These are phyloP conservation scores for Stenchaetothrips biformis DNA, from an alignment of 2,888 invertebrate genomes.

Conservation along the genomic window DNA sequence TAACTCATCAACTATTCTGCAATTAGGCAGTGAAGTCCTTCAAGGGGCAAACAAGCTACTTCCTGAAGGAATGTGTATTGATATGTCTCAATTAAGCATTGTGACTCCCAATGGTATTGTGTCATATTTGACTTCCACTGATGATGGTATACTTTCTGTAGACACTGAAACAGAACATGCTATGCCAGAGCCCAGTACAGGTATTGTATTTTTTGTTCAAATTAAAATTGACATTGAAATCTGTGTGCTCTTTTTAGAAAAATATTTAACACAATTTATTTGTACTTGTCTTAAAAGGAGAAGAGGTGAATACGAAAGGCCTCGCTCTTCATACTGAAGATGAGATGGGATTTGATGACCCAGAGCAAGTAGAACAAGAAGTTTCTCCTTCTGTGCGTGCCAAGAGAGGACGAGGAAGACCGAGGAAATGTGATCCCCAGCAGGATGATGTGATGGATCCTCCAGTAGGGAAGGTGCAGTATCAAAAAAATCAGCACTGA, in stretches of 20 bases:
- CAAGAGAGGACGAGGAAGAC: conserved; percentile 36
- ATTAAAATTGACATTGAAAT: too few relatives aligned
- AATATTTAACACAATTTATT: background rate
- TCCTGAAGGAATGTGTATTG: conserved; percentile 9
- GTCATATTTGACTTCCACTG: background rate
- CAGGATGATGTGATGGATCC: conserved; percentile 33
- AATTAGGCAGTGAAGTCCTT: background rate
- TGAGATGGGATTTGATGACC: background rate
- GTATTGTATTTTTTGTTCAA: background rate
- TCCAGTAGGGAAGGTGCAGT: conserved; percentile 36
- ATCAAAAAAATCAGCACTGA: background rate
- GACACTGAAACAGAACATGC: background rate
- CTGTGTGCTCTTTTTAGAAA: background rate
- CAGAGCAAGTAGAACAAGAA: background rate
- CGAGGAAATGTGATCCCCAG: conserved; percentile 34
- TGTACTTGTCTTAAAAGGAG: background rate
- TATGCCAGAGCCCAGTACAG: background rate
- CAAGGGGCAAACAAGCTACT: background rate
- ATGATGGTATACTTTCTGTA: conserved; percentile 17
- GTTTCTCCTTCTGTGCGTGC: background rate
- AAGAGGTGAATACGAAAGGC: background rate
- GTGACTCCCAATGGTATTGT: background rate
- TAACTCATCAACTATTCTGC: background rate
- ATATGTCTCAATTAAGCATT: background rate
- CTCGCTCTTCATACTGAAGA: background rate